Evolutionary conservation across 2,888 invertebrate species (phyloP), one percentile per base, ranked within the genome.

Genomic region (Aromia moschata): DNA sequence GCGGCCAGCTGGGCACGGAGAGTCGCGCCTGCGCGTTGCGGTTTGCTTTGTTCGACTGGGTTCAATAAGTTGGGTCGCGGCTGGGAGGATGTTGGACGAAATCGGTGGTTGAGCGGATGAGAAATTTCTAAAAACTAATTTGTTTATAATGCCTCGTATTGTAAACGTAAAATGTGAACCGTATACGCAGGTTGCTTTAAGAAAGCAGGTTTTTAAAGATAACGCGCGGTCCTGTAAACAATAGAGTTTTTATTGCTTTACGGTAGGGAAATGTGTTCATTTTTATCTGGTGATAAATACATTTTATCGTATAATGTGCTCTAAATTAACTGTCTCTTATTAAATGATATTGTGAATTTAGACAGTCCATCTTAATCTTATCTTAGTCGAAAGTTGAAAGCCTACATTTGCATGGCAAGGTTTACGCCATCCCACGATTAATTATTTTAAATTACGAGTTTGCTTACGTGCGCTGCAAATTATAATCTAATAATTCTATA

Each of bases 21-120:
- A 11, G 11, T n/a, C 25, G 49, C 45, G 58, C 60, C 5, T 60
- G 68, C 66, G 66, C 58, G 40, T 2, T 54, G 31, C 10, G 4
- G 1, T 11, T 38, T 44, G 60, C 68, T 68, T 68, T 68, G 68
- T 68, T 68, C 44, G 44, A 15, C 15, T 25, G 40, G 31, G 57
- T 45, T 60, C 60, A 49, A 60, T 57, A 58, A 16, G 14, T 45
- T 10, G 33, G 11, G 33, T 33, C 33, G 33, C 11, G 33, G n/a
- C 33, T 33, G n/a, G 33, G 25, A n/a, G 4, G 25, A 4, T 25
- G 25, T 9, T 25, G 25, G 25, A 2, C n/a, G n/a, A 10, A 3
- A 33, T 33, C 33, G 11, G 25, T 25, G 25, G 25, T 25, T 25
- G 25, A 25, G 25, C 33, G 41, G 43, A 43, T 25, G 43, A 20